Base-by-base conservation (phyloP, 2,888 invertebrate species). In the Pterobdella sp. region DNA sequence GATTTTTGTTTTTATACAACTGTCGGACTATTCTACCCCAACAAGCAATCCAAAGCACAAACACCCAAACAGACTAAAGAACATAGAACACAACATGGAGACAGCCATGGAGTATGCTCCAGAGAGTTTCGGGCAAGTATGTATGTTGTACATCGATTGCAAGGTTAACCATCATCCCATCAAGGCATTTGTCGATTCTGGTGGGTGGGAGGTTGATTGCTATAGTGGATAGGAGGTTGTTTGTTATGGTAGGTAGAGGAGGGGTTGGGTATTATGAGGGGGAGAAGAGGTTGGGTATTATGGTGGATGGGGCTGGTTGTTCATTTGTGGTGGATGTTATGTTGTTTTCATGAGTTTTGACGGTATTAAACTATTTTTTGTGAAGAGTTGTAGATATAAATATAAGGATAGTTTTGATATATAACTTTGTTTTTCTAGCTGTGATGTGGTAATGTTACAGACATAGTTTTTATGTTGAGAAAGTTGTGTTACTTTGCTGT, bases 41-140 rank as follows among this genome's bases (percentile, higher is more conserved):
- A 65, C 22, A 65, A n/a, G 26, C 65, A 31, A 10, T 3, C 32
- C 31, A 26, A 31, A 3, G 29, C 1, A 65, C 18, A 1, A 2
- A 26, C 3, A 14, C 10, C 18, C 32, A 0, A 26, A n/a, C 76
- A 84, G 85, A 68, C 80, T 84, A 75, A 82, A 94, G 82, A 97
- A 97, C 84, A 94, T 97, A 76, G 93, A 96, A 84, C 92, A 93
- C 0, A 96, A 96, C 81, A 96, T 97, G 95, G 94, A 96, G 82
- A 93, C 94, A 0, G 97, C 97, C 0, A 94, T 97, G 89, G 97
- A 98, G 82, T 93, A 93, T 83, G 93, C 95, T 84, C 98, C 98
- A 0, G 98, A 98, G 85, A 94, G 92, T 65, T 97, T 97, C 85
- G 97, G 95, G 74, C 93, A 93, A 42, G 96, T 98, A 65, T 91